These are phyloP conservation scores for Tachycineta bicolor DNA, from an alignment of 2,113 vertebrate genomes.

Conservation along the genomic window DNA sequence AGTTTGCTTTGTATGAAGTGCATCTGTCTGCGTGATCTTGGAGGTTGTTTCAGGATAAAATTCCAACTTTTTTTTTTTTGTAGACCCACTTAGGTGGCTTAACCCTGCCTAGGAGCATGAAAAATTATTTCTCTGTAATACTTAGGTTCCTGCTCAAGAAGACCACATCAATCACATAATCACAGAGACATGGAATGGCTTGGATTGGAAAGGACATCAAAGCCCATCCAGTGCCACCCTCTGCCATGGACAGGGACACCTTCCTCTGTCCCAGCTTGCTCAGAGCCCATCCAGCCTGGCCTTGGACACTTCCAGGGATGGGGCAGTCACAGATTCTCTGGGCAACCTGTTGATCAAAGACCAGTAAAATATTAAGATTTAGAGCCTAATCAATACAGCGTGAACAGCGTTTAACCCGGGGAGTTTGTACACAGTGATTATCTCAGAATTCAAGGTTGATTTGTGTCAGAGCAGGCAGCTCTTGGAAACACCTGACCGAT, in stretches of 20 bases:
- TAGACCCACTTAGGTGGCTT: not conserved
- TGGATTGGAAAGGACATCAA: not conserved
- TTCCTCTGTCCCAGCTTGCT: not conserved
- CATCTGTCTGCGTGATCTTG: not conserved
- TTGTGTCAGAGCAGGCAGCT: not conserved
- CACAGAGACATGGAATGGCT: not conserved
- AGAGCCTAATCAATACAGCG: not conserved
- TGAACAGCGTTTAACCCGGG: not conserved
- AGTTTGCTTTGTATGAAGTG: not conserved
- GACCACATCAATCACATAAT: not conserved
- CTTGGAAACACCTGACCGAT: accelerated
- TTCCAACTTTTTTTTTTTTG: not conserved
- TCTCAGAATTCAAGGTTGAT: not conserved
- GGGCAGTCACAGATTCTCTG: not conserved
- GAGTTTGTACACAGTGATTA: not conserved
- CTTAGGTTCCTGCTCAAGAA: not conserved
- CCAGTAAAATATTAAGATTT: not conserved
- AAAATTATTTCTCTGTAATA: not conserved
- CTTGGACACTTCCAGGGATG: not conserved
- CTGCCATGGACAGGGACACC: not conserved
- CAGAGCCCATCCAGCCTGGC: not conserved
- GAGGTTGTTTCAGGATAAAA: not conserved
- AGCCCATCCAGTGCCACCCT: not conserved
- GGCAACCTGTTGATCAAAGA: not conserved
- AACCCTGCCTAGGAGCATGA: not conserved